Evolutionary conservation across 2,888 invertebrate genomes (phyloP), one percentile per base, ranked within the genome.

Genomic region (Xylota segnis): DNA sequence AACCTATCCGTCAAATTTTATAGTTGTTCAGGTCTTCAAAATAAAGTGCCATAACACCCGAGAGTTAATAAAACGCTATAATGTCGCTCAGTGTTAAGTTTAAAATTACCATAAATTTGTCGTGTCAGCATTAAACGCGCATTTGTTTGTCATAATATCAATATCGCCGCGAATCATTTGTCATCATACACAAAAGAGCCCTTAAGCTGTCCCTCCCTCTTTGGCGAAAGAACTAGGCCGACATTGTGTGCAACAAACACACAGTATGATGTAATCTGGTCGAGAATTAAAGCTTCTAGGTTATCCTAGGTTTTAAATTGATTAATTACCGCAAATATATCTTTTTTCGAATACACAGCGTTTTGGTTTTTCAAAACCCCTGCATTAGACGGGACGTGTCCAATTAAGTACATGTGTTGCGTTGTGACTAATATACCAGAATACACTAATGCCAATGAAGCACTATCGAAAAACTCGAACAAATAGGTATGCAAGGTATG

Each of bases 91-190:
- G 12, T 45, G 34, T 45, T 70, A 52, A 34, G 34, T 34, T 63
- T 16, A 58, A 54, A 78, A 75, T 78, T 78, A 78, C 16, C 70
- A 71, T 78, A 72, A 18, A 59, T 56, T 61, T 23, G 37, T 52
- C 56, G 43, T 54, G 56, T 65, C 29, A 29, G 14, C 50, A 54
- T 43, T 45, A 43, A 16, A 61, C 18, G n/a, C 23, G 58, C 1
- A 58, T 12, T 29, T 40, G 27, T 63, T 37, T 68, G 40, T 40
- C 52, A 37, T 18, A 14, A 23, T 23, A 34, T 47, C 16, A 58
- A n/a, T 54, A 61, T 68, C n/a, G 23, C 27, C 14, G 23, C 40
- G 5, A 23, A 52, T 52, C 29, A 71, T 50, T 63, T 83, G 50
- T 76, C 52, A 71, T 37, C 45, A 65, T 65, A 63, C 32, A 9